Evolutionary conservation across 92 coral and sea anemone species (phyloP).

Genomic region (Palythoa grandis): DNA sequence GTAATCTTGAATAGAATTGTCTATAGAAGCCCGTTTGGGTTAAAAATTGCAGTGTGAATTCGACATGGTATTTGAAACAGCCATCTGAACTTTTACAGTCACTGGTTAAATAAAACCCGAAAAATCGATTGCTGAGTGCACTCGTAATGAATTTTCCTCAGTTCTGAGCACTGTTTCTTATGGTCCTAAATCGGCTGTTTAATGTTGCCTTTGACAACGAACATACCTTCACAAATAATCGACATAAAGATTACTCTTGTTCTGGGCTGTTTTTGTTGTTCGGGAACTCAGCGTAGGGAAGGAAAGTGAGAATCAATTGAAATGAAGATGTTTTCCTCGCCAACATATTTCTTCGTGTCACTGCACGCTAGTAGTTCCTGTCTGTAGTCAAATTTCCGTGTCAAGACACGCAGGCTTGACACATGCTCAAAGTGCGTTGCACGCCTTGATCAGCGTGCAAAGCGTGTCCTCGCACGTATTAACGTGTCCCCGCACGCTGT

Average conservation of each 20-base stretch:
- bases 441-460: not conserved
- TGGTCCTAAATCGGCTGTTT: not conserved
- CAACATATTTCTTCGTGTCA: conserved; percentile 19
- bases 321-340: conserved; percentile 26
- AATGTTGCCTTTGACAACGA: not conserved
- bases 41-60: not conserved
- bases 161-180: not conserved
- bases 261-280: not conserved
- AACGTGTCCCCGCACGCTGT: not conserved
- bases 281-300: conserved; percentile 11
- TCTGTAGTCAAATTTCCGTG: conserved; percentile 1
- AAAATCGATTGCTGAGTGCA: not conserved
- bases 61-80: conserved; percentile 6
- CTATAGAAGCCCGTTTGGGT: not conserved
- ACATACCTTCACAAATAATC: conserved; percentile 21
- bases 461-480: not conserved
- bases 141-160: not conserved
- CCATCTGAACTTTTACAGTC: not conserved
- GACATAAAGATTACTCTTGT: conserved; percentile 6
- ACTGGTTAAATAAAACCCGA: not conserved
- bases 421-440: not conserved
- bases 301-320: conserved; percentile 23
- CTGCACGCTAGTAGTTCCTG: not conserved
- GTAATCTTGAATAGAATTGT: not conserved
- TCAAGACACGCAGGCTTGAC: not conserved